phyloP scores from a whole-genome alignment of 2,113 vertebrate species.

The Hemibagrus wyckioides region DNA sequence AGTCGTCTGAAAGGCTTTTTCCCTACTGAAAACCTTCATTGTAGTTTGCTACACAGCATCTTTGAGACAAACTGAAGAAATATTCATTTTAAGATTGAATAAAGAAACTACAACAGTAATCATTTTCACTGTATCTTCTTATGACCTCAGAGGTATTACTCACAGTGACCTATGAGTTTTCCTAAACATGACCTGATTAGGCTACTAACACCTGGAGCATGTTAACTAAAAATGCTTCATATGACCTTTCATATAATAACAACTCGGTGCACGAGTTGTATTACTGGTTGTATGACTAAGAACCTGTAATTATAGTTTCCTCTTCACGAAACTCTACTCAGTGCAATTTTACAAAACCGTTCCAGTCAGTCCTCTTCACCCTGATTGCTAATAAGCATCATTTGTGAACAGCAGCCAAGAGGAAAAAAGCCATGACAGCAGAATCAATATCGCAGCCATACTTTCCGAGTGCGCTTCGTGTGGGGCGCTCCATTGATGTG shows the following conservation, averaged over 20 bases:
- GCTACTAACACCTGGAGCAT: neutral
- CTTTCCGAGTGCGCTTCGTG: slow-evolving; percentile 30
- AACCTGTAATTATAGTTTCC: slow-evolving; percentile 1
- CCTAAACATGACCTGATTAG: neutral
- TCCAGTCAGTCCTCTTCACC: slow-evolving; percentile 11
- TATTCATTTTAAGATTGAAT: neutral
- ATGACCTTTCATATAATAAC: no score
- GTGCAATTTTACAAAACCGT: slow-evolving; percentile 9
- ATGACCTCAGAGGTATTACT: neutral
- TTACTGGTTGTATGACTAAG: neutral
- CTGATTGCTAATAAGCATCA: slow-evolving; percentile 39
- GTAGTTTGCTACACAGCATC: neutral
- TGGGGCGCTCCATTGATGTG: slow-evolving; percentile 26
- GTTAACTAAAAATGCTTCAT: neutral
- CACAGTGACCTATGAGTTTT: neutral
- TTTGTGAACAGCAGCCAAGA: slow-evolving; percentile 28
- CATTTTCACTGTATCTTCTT: neutral
- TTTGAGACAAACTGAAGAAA: neutral
- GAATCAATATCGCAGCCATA: slow-evolving; percentile 51
- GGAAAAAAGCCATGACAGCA: slow-evolving; percentile 50
- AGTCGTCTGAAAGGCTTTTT: neutral
- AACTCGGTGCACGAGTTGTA: neutral
- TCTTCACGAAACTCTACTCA: neutral
- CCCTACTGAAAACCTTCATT: neutral
- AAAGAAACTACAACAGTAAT: neutral